Evolutionary conservation across 1,140 invertebrate genomes (phyloP).

Genomic region (Megathymus violae): DNA sequence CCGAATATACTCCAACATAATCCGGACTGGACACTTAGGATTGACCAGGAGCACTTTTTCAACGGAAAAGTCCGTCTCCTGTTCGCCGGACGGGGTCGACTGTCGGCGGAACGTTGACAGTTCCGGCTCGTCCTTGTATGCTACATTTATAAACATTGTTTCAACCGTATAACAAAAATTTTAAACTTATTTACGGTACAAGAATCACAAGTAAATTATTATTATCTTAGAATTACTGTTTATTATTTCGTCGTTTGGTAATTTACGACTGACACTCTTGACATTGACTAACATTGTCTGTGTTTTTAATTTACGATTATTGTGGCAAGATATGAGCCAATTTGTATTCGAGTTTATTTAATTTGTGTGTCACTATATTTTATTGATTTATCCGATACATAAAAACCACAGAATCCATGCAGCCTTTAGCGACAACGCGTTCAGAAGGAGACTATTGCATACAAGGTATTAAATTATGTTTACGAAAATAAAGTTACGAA

Average conservation of each 20-base stretch:
- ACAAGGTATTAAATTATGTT: too few relatives aligned
- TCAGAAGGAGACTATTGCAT: too few relatives aligned
- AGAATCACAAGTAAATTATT: neutral
- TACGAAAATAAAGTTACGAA: too few relatives aligned
- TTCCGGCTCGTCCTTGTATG: slow-evolving; percentile 63
- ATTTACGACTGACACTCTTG: neutral
- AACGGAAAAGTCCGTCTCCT: slow-evolving; percentile 48
- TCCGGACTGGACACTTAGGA: slow-evolving; percentile 61
- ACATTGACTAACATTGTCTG: neutral
- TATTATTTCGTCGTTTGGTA: neutral
- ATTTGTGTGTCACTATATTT: too few relatives aligned
- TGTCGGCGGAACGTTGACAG: slow-evolving; percentile 45
- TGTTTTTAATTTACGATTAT: neutral
- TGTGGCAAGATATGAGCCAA: neutral
- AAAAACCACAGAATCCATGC: too few relatives aligned
- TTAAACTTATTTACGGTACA: too few relatives aligned
- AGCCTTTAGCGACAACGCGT: too few relatives aligned
- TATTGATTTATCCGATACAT: too few relatives aligned
- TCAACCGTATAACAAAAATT: too few relatives aligned
- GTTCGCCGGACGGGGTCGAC: slow-evolving; percentile 17
- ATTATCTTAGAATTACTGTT: neutral
- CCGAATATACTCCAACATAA: slow-evolving; percentile 72
- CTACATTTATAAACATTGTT: slow-evolving; percentile 61
- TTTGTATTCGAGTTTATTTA: too few relatives aligned
- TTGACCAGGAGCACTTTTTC: slow-evolving; percentile 67